Conservation (phyloP, 2,797 vertebrate species). For the Aeoliscus strigatus region DNA sequence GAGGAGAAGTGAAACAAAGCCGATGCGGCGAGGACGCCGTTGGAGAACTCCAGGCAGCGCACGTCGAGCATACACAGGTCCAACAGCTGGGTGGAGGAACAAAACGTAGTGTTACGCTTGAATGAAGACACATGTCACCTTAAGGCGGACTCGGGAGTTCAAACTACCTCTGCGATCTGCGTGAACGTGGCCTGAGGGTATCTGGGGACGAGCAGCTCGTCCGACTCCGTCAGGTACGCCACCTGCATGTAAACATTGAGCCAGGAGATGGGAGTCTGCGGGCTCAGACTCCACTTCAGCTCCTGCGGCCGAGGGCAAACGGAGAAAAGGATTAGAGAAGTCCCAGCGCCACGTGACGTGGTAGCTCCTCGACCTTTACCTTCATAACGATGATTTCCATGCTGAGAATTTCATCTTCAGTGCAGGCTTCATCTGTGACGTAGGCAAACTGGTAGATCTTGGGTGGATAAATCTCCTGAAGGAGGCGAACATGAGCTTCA, state of each 20-base stretch:
- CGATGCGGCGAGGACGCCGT: conserved; percentile 87
- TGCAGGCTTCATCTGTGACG: conserved; percentile 92
- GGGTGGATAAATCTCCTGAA: conserved; percentile 95
- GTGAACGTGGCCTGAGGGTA: conserved; percentile 89
- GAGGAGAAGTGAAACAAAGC: conserved; percentile 96
- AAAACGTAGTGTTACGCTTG: background rate
- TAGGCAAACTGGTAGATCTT: conserved; percentile 96
- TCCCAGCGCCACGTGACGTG: background rate
- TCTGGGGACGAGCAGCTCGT: conserved; percentile 83
- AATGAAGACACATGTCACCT: no score
- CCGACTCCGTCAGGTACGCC: conserved; percentile 81
- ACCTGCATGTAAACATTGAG: conserved; percentile 96
- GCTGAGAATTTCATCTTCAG: conserved; percentile 88
- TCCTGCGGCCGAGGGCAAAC: conserved; percentile 69
- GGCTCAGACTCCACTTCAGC: conserved; percentile 91
- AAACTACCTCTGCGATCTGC: conserved; percentile 90
- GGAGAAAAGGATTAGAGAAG: background rate
- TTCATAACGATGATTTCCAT: conserved; percentile 98
- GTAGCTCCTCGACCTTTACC: conserved; percentile 59
- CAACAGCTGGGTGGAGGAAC: conserved; percentile 73
- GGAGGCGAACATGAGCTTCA: background rate
- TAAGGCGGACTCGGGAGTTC: no score
- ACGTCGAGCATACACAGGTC: conserved; percentile 91
- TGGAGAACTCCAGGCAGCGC: conserved; percentile 86
- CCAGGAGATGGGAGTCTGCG: conserved; percentile 92